phyloP scores from a whole-genome alignment of 2,113 vertebrate genomes.

The Dicerorhinus sumatrensis region DNA sequence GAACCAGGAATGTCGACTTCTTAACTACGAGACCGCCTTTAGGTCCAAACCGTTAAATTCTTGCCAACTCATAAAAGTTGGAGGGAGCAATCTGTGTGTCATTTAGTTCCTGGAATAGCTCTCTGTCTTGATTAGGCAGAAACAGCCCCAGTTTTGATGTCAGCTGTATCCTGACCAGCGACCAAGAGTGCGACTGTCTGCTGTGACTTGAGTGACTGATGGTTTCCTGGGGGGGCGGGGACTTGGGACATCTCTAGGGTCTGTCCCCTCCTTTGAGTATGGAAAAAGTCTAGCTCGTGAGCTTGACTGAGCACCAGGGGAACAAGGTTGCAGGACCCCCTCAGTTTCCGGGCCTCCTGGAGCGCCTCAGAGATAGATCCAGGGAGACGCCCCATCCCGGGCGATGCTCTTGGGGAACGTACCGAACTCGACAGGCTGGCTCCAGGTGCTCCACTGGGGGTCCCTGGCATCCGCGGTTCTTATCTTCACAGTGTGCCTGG shows the following conservation, averaged over 20 bases:
- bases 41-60: not conserved
- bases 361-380: too few species aligned
- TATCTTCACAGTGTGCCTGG: constrained; percentile 68
- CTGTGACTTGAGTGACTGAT: rapidly evolving
- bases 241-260: rapidly evolving
- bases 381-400: rapidly evolving
- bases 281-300: too few species aligned
- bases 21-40: too few species aligned
- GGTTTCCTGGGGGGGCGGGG: not conserved
- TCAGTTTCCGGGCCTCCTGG: too few species aligned
- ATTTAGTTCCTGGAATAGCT: too few species aligned
- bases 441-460: constrained; percentile 77
- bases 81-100: not conserved
- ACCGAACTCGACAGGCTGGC: constrained; percentile 72
- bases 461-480: not conserved
- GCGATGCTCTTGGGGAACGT: too few species aligned
- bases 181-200: rapidly evolving
- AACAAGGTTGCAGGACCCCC: not conserved
- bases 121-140: not conserved
- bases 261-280: not conserved
- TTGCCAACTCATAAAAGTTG: not conserved
- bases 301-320: not conserved
- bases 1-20: not conserved
- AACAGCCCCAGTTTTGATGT: not conserved
- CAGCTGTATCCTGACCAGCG: rapidly evolving